Percentiles rank a stretch among this genome's conserved stretches.
These are phyloP conservation scores for Microdon myrmicae DNA, from an alignment of 2,888 invertebrate species.

Conservation along the genomic window DNA sequence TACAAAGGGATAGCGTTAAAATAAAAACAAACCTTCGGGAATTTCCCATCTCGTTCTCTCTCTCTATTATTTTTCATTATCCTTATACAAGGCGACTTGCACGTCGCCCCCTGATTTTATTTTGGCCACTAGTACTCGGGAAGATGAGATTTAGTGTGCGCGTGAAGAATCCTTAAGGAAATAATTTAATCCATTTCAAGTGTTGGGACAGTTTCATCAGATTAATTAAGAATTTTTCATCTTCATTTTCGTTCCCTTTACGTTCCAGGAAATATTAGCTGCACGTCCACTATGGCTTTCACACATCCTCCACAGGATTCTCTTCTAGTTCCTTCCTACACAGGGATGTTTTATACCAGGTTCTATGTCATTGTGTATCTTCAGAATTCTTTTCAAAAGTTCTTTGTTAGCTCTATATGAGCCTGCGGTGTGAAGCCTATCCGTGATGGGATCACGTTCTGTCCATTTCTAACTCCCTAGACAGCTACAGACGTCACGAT, in stretches of 20 bases:
- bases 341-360: too few species aligned
- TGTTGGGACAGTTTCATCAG: constrained; percentile 39
- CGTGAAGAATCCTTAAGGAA: constrained; percentile 33
- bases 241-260: too few species aligned
- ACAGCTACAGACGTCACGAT: background rate
- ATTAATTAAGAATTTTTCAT: constrained; percentile 52
- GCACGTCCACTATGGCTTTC: too few species aligned
- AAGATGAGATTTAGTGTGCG: constrained; percentile 32
- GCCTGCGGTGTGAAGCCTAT: too few species aligned
- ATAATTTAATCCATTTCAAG: constrained; percentile 37
- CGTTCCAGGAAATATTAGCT: too few species aligned
- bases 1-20: constrained; percentile 15
- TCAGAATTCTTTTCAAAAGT: constrained; percentile 2
- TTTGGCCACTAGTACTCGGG: background rate
- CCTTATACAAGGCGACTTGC: background rate
- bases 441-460: constrained; percentile 30
- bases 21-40: constrained; percentile 16
- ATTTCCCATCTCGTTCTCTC: constrained; percentile 19
- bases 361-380: constrained; percentile 12
- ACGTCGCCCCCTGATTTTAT: background rate
- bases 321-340: too few species aligned
- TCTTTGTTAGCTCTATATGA: too few species aligned
- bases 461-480: constrained; percentile 1
- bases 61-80: constrained; percentile 7
- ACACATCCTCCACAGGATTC: too few species aligned